phyloP scores from a whole-genome alignment of 2,888 invertebrate genomes.

The Parochlus steinenii region DNA sequence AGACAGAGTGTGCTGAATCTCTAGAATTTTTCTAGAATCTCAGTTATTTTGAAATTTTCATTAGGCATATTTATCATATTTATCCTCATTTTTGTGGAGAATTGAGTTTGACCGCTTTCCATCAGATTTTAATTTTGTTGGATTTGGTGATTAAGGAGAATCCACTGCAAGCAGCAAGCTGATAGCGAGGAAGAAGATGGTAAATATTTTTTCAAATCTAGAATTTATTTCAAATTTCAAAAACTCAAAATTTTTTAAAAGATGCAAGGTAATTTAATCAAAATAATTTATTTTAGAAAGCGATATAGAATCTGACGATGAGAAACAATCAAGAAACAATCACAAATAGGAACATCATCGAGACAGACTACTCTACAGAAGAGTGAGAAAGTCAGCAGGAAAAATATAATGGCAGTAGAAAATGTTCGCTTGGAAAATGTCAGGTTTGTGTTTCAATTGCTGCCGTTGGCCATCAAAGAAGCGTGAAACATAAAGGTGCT shows the following conservation, averaged over 20 bases:
- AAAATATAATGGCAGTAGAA: slow-evolving; percentile 44
- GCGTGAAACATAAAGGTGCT: slow-evolving; percentile 28
- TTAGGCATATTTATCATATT: slow-evolving; percentile 56
- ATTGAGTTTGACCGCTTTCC: slow-evolving; percentile 47
- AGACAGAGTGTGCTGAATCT: slow-evolving; percentile 72
- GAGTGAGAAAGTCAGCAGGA: slow-evolving; percentile 33
- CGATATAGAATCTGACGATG: slow-evolving; percentile 21
- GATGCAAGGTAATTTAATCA: no score
- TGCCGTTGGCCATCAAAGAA: slow-evolving; percentile 47
- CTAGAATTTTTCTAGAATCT: slow-evolving; percentile 63
- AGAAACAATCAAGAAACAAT: slow-evolving; percentile 19
- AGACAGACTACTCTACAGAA: not conserved
- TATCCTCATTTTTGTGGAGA: slow-evolving; percentile 58
- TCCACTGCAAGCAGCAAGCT: slow-evolving; percentile 37
- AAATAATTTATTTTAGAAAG: slow-evolving; percentile 14
- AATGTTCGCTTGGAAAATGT: slow-evolving; percentile 50
- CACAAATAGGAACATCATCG: not conserved
- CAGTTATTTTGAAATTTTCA: slow-evolving; percentile 52
- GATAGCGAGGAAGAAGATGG: slow-evolving; percentile 26
- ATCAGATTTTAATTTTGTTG: slow-evolving; percentile 54
- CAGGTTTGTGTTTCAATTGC: slow-evolving; percentile 44
- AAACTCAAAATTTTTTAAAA: no score
- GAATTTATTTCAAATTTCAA: no score
- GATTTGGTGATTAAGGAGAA: slow-evolving; percentile 52
- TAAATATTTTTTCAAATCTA: no score